Evolutionary conservation across 1,140 invertebrate species (phyloP).

Genomic region (Glossosoma conforme): DNA sequence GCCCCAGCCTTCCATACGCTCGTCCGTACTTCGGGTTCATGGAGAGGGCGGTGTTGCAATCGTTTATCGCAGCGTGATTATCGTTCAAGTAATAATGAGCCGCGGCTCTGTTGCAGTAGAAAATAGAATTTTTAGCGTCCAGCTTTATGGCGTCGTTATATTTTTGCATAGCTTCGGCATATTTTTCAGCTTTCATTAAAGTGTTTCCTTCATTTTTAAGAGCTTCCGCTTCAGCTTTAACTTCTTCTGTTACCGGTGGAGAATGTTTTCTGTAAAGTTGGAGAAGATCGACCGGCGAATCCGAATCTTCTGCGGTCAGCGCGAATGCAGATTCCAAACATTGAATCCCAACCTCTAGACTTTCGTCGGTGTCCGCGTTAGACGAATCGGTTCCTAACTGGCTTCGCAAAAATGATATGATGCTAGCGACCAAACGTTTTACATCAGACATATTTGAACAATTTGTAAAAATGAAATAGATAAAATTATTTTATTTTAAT

Average conservation of each 20-base stretch:
- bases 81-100: slow-evolving; percentile 83
- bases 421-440: slow-evolving; percentile 44
- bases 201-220: slow-evolving; percentile 84
- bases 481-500: slow-evolving; percentile 10
- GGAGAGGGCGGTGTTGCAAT: slow-evolving; percentile 81
- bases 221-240: slow-evolving; percentile 62
- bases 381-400: slow-evolving; percentile 40
- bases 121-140: slow-evolving; percentile 85
- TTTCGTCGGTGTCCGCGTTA: slow-evolving; percentile 66
- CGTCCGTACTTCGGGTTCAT: slow-evolving; percentile 90
- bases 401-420: slow-evolving; percentile 44
- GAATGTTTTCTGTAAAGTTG: slow-evolving; percentile 41
- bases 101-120: slow-evolving; percentile 91
- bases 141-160: slow-evolving; percentile 83
- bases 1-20: slow-evolving; percentile 88
- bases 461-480: slow-evolving; percentile 26
- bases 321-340: slow-evolving; percentile 81
- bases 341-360: slow-evolving; percentile 74
- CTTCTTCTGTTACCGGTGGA: slow-evolving; percentile 45
- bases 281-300: slow-evolving; percentile 42
- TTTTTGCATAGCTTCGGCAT: slow-evolving; percentile 70
- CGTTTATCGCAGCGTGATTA: slow-evolving; percentile 75
- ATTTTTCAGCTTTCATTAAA: slow-evolving; percentile 76
- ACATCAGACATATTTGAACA: slow-evolving; percentile 40
- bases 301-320: slow-evolving; percentile 50